These are phyloP conservation scores for Thaleichthys pacificus DNA, from an alignment of 2,797 vertebrate genomes.

Conservation along the genomic window DNA sequence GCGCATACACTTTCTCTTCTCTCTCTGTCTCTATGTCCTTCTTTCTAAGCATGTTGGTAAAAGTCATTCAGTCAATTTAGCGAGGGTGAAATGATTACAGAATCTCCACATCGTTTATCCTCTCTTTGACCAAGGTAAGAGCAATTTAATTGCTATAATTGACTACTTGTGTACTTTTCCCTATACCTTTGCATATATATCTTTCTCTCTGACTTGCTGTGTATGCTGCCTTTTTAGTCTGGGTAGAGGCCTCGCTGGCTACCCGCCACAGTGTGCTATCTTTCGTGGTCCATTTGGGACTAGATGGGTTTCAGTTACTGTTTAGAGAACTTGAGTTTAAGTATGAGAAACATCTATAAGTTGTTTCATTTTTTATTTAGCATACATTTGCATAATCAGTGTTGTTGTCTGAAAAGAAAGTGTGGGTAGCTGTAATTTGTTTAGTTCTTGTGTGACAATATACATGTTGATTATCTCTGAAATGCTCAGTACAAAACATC, in stretches of 20 bases:
- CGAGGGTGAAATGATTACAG: conserved; percentile 57
- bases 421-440: conserved; percentile 2
- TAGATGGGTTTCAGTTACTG: conserved; percentile 54
- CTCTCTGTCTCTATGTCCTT: conserved; percentile 61
- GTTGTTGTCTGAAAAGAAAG: background rate
- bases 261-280: conserved; percentile 60
- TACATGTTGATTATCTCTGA: background rate
- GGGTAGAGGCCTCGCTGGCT: conserved; percentile 59
- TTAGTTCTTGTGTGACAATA: conserved; percentile 22
- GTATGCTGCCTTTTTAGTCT: conserved; percentile 46
- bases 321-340: conserved; percentile 37
- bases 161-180: background rate
- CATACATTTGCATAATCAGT: conserved; percentile 29
- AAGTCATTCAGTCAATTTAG: conserved; percentile 59
- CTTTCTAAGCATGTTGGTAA: conserved; percentile 67
- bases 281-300: conserved; percentile 59
- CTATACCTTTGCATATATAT: background rate
- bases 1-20: conserved; percentile 33
- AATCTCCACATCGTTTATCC: conserved; percentile 56
- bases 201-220: conserved; percentile 1
- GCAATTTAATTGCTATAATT: conserved; percentile 38
- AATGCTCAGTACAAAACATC: background rate
- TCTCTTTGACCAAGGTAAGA: conserved; percentile 78
- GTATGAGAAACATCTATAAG: conserved; percentile 38
- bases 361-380: conserved; percentile 48